phyloP scores from a whole-genome alignment of 2,888 invertebrate genomes.

The Limnephilus auricula region DNA sequence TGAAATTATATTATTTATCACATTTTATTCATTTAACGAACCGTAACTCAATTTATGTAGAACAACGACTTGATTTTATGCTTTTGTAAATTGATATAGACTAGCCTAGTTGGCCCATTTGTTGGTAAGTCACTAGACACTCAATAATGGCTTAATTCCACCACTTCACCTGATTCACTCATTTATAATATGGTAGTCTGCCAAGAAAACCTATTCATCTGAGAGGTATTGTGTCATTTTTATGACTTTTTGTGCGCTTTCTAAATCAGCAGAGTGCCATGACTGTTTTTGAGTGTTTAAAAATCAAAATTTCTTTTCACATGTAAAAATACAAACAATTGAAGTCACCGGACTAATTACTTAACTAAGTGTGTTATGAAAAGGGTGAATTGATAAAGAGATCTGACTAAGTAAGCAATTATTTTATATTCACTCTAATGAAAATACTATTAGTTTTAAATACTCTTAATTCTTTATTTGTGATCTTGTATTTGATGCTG shows the following conservation, averaged over 20 bases:
- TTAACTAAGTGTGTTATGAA: not conserved
- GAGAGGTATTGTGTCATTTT: not conserved
- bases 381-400: conserved; percentile 6
- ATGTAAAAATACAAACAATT: not conserved
- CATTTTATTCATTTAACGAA: not conserved
- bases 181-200: not conserved
- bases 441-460: conserved; percentile 40
- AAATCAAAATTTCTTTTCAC: not conserved
- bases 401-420: conserved; percentile 26
- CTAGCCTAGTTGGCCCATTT: not conserved
- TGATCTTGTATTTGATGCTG: conserved; percentile 48
- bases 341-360: not conserved
- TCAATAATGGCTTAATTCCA: not conserved
- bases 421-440: conserved; percentile 20
- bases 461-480: conserved; percentile 48
- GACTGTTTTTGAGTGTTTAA: not conserved
- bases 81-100: not conserved
- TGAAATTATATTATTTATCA: not conserved
- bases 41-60: not conserved
- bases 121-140: not conserved
- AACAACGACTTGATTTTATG: not conserved
- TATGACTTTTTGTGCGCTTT: not conserved
- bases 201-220: not conserved
- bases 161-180: no score
- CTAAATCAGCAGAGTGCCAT: not conserved